Conservation (phyloP, 2,888 invertebrate genomes). For the Agonopterix alstromeriana region DNA sequence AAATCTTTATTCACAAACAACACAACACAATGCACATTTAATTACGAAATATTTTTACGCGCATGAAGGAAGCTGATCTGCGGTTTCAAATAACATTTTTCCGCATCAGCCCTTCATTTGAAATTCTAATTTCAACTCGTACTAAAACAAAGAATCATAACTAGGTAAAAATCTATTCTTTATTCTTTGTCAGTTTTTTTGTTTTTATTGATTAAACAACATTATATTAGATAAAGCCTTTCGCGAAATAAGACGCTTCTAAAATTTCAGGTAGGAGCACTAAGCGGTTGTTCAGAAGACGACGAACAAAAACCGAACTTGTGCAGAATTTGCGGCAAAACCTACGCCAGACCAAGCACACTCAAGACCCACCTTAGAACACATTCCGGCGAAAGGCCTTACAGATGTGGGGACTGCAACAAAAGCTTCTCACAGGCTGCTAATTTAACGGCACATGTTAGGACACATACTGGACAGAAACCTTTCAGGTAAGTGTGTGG, state of each 20-base stretch:
- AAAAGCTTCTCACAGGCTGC: constrained; percentile 99
- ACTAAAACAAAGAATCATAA: no score
- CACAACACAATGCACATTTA: no score
- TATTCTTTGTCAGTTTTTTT: no score
- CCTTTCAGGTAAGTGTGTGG: constrained; percentile 81
- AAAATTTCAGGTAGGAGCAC: constrained; percentile 51
- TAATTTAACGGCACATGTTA: constrained; percentile 97
- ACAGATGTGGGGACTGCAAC: constrained; percentile 94
- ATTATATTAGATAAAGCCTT: no score
- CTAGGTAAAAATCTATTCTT: no score
- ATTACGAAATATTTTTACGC: no score
- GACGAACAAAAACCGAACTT: constrained; percentile 90
- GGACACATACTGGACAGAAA: constrained; percentile 98
- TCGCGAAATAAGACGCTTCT: neutral
- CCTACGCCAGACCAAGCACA: constrained; percentile 97
- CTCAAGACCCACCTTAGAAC: constrained; percentile 97
- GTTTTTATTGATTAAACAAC: no score
- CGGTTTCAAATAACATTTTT: no score
- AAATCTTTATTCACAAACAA: no score
- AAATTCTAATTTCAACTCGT: no score
- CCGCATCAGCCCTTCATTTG: no score
- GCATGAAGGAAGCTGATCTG: no score
- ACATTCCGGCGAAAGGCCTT: constrained; percentile 95
- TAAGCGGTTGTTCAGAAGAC: constrained; percentile 80
- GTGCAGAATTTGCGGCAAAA: constrained; percentile 96